These are phyloP conservation scores for Busseola fusca DNA, from an alignment of 2,888 invertebrate genomes.

Conservation along the genomic window DNA sequence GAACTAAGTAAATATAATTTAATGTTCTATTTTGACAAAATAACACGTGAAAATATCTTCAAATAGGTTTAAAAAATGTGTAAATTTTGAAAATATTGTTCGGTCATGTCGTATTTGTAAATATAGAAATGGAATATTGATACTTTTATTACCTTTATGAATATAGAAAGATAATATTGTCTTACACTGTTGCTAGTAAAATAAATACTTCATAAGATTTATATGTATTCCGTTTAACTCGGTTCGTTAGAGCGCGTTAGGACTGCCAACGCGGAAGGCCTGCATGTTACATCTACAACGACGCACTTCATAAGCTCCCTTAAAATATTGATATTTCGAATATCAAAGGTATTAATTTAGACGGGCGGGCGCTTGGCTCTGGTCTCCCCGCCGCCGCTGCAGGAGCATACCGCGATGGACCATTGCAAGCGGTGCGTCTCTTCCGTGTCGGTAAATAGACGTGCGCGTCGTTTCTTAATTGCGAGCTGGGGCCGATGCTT, in stretches of 20 bases:
- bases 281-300: conserved; percentile 75
- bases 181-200: conserved; percentile 51
- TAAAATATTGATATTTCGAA: conserved; percentile 88
- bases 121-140: neutral
- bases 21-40: conserved; percentile 46
- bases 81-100: conserved; percentile 1
- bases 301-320: conserved; percentile 83
- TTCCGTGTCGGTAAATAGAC: conserved; percentile 89
- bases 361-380: conserved; percentile 79
- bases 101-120: neutral
- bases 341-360: conserved; percentile 88
- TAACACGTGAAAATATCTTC: conserved; percentile 14
- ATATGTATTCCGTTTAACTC: conserved; percentile 70
- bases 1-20: conserved; percentile 56
- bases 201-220: conserved; percentile 62
- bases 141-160: conserved; percentile 12
- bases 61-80: neutral
- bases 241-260: conserved; percentile 78
- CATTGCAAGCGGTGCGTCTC: conserved; percentile 85
- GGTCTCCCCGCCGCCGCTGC: conserved; percentile 65
- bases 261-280: conserved; percentile 85
- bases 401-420: conserved; percentile 81
- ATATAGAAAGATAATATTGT: conserved; percentile 20
- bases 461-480: conserved; percentile 87
- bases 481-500: conserved; percentile 86